Percentiles rank a stretch among this genome's conserved stretches.
phyloP scores from a whole-genome alignment of 2,888 invertebrate species.

The Thumatha senex region DNA sequence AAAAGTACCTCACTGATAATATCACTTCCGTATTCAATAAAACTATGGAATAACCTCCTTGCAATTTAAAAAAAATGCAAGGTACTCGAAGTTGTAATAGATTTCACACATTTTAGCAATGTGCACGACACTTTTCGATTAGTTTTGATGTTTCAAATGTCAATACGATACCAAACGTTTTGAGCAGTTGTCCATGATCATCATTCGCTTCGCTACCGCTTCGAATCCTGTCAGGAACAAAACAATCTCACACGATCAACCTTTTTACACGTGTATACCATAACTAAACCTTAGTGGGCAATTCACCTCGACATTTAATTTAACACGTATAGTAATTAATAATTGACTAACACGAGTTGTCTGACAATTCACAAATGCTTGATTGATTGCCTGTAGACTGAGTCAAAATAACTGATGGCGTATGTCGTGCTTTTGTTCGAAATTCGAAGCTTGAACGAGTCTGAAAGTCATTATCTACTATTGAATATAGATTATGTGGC shows the following conservation, averaged over 20 bases:
- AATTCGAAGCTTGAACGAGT: neutral
- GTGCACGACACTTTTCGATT: too few species aligned
- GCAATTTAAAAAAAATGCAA: too few species aligned
- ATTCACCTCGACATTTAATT: constrained; percentile 50
- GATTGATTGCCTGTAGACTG: constrained; percentile 33
- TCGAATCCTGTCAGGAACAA: constrained; percentile 11
- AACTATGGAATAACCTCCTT: too few species aligned
- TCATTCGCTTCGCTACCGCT: constrained; percentile 4
- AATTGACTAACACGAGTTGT: constrained; percentile 31
- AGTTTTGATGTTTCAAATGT: too few species aligned
- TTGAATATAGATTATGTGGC: neutral
- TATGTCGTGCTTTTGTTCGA: neutral
- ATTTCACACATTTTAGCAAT: too few species aligned
- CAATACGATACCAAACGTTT: neutral
- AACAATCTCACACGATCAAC: constrained; percentile 3
- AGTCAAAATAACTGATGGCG: neutral
- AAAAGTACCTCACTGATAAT: too few species aligned
- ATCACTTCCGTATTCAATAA: too few species aligned
- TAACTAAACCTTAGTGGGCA: constrained; percentile 26
- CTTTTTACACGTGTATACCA: constrained; percentile 7
- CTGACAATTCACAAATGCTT: constrained; percentile 25
- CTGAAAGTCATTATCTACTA: neutral
- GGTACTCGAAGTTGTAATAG: too few species aligned
- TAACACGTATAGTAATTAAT: constrained; percentile 32
- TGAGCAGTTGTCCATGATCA: constrained; percentile 2